Percentiles rank a stretch among this genome's conserved stretches.
phyloP scores from a whole-genome alignment of 2,797 vertebrate genomes.

The Muscicapa striata region DNA sequence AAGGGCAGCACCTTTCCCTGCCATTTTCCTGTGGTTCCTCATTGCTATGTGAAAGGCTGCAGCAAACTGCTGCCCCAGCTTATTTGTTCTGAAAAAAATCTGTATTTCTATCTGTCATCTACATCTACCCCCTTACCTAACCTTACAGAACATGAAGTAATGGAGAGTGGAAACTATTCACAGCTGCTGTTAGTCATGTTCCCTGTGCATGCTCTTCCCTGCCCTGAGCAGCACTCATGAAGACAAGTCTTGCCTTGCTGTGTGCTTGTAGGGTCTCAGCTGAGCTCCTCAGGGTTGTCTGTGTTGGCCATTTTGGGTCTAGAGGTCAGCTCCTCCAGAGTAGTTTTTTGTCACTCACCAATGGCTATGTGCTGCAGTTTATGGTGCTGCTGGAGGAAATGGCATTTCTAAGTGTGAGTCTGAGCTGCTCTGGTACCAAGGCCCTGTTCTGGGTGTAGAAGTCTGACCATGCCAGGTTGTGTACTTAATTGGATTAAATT shows the following conservation, averaged over 20 bases:
- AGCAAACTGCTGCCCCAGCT: not conserved
- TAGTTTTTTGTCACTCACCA: fast-evolving
- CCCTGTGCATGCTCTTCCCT: not conserved
- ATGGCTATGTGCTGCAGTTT: not conserved
- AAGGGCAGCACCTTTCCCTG: not conserved
- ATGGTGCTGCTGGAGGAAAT: not conserved
- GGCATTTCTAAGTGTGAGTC: not conserved
- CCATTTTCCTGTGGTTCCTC: not conserved
- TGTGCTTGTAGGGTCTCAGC: not conserved
- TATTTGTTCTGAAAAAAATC: not conserved
- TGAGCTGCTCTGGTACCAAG: not conserved
- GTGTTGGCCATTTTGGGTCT: not conserved
- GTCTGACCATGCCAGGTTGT: not conserved
- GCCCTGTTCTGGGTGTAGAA: not conserved
- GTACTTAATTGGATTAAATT: not conserved
- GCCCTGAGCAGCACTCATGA: not conserved
- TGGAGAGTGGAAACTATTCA: not conserved
- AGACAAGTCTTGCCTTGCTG: not conserved
- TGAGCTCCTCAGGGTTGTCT: not conserved
- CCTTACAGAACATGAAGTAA: not conserved
- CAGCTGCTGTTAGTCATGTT: not conserved
- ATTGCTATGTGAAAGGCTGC: not conserved
- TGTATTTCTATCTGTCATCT: not conserved
- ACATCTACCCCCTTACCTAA: not conserved
- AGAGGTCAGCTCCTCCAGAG: not conserved